Evolutionary conservation across 2,888 invertebrate genomes (phyloP).

Genomic region (Drosophila aldrichi): DNA sequence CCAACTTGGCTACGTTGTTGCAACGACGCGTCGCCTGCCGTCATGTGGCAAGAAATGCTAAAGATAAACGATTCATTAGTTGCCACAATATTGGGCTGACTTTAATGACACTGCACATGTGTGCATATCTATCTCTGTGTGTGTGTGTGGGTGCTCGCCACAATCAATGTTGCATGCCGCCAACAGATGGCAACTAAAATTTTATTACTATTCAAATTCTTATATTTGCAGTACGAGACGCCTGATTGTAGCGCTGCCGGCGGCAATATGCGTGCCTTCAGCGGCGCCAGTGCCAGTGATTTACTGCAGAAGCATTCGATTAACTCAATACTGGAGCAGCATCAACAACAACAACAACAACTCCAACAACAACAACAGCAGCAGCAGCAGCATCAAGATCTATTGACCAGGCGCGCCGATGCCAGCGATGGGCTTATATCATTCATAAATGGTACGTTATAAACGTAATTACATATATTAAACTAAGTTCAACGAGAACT

Average conservation of each 20-base stretch:
- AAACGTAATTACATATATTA: neutral
- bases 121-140: neutral
- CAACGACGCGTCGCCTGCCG: constrained; percentile 34
- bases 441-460: constrained; percentile 80
- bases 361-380: neutral
- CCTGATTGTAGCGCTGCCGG: constrained; percentile 61
- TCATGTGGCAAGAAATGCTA: constrained; percentile 77
- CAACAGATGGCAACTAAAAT: constrained; percentile 27
- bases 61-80: constrained; percentile 83
- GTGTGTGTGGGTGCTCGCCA: constrained; percentile 1
- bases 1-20: constrained; percentile 63
- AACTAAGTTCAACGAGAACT: neutral
- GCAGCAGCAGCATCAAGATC: constrained; percentile 60
- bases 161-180: constrained; percentile 61
- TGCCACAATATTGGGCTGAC: constrained; percentile 53
- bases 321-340: constrained; percentile 69
- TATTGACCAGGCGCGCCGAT: constrained; percentile 75
- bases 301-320: constrained; percentile 56
- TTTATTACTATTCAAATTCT: constrained; percentile 59
- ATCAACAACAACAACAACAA: constrained; percentile 62
- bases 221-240: constrained; percentile 72
- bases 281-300: constrained; percentile 71
- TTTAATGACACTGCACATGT: constrained; percentile 41
- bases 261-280: constrained; percentile 72
- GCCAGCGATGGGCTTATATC: constrained; percentile 73